These are phyloP conservation scores for Narcine bancroftii DNA, from an alignment of 2,113 vertebrate species.

Conservation along the genomic window DNA sequence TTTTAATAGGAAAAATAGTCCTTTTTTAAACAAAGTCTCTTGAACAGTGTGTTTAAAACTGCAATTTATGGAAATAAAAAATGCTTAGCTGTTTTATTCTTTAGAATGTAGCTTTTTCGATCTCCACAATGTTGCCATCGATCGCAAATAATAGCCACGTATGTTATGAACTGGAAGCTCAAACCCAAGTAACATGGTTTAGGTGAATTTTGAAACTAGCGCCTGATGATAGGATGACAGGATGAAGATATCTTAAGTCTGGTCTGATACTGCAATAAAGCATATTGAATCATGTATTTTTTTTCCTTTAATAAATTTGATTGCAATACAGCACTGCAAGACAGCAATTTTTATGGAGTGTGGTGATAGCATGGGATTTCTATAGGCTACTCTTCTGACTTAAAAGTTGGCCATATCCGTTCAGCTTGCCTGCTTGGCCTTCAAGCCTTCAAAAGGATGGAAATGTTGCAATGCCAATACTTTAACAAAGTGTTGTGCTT, in stretches of 20 bases:
- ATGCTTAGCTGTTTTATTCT: neutral
- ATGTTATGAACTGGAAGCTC: neutral
- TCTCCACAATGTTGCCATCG: neutral
- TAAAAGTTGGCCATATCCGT: neutral
- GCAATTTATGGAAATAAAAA: neutral
- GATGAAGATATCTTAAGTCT: neutral
- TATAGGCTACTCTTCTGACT: neutral
- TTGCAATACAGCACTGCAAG: neutral
- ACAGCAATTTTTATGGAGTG: neutral
- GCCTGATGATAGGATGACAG: no score
- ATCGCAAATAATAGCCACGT: neutral
- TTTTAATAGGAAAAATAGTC: neutral
- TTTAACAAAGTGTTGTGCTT: neutral
- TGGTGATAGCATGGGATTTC: neutral
- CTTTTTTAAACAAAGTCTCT: neutral
- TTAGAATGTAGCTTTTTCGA: neutral
- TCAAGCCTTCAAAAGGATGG: neutral
- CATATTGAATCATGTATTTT: neutral
- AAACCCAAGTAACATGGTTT: constrained; percentile 18
- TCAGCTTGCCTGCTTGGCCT: neutral
- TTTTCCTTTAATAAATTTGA: neutral
- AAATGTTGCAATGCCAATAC: neutral
- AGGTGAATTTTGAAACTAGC: neutral
- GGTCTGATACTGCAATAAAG: neutral
- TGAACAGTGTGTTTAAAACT: neutral